Evolutionary conservation across 1,140 invertebrate genomes (phyloP).

Genomic region (Heliconius hermathena): DNA sequence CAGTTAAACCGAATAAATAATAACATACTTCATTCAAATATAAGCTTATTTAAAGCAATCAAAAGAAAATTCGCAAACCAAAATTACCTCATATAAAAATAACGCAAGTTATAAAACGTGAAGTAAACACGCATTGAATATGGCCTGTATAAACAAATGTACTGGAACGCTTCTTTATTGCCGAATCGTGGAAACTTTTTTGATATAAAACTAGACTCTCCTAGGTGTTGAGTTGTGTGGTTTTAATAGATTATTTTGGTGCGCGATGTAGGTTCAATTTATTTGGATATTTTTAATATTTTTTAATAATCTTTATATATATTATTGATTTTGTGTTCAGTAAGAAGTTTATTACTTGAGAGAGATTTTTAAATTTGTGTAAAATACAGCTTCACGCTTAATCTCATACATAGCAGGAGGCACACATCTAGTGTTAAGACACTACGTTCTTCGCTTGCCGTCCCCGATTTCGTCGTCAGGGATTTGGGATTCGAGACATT

Average conservation of each 20-base stretch:
- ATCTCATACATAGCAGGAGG: no score
- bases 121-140: constrained; percentile 14
- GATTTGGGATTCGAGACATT: no score
- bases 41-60: neutral
- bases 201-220: neutral
- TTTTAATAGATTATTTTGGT: neutral
- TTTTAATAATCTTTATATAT: neutral
- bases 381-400: no score
- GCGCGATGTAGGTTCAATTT: neutral
- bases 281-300: neutral
- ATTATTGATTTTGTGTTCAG: neutral
- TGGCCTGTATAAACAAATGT: constrained; percentile 13
- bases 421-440: no score
- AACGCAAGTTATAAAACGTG: constrained; percentile 1
- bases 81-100: constrained; percentile 24
- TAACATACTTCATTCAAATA: neutral
- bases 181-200: constrained; percentile 17
- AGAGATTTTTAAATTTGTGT: neutral
- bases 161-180: constrained; percentile 16
- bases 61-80: constrained; percentile 4
- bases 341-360: neutral
- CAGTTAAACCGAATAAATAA: no score
- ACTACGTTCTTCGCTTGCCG: no score
- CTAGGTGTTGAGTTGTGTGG: neutral
- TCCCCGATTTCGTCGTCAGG: no score